Percentiles rank a stretch among this genome's conserved stretches.
phyloP scores from a whole-genome alignment of 2,113 vertebrate genomes.

The Tonatia bakeri region DNA sequence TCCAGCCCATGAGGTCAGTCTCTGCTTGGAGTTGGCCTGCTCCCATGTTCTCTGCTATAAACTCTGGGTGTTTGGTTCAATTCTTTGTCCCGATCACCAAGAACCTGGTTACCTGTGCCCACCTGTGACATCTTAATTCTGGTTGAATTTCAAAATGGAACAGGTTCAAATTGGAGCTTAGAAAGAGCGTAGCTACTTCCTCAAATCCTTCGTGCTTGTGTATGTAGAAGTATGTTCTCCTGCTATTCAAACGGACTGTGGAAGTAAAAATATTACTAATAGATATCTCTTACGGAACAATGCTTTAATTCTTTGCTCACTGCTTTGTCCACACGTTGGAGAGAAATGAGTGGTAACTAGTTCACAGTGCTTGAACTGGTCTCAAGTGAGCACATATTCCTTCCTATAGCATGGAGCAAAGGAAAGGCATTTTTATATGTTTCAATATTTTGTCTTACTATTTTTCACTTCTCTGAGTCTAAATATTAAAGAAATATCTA shows the following conservation, averaged over 20 bases:
- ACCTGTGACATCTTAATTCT: background rate
- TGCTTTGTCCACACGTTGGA: background rate
- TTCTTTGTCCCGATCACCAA: too few relatives aligned
- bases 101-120: too few relatives aligned
- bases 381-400: background rate
- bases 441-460: background rate
- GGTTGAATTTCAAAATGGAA: slow-evolving; percentile 10
- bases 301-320: background rate
- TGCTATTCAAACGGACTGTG: background rate
- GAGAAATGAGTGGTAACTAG: background rate
- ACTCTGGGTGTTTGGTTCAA: too few relatives aligned
- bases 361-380: background rate
- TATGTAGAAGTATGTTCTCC: background rate
- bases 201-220: background rate
- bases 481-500: background rate
- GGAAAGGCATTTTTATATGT: background rate
- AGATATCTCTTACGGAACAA: background rate
- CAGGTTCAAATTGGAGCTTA: background rate
- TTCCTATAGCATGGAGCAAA: background rate
- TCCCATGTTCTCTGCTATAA: too few relatives aligned
- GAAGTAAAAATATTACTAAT: background rate
- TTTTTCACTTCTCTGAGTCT: background rate
- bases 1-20: too few relatives aligned
- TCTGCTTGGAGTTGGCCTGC: too few relatives aligned
- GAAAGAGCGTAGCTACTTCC: background rate